Conservation (phyloP, 37 sponge, comb jelly and placozoan genomes). For the Geodia barretti region DNA sequence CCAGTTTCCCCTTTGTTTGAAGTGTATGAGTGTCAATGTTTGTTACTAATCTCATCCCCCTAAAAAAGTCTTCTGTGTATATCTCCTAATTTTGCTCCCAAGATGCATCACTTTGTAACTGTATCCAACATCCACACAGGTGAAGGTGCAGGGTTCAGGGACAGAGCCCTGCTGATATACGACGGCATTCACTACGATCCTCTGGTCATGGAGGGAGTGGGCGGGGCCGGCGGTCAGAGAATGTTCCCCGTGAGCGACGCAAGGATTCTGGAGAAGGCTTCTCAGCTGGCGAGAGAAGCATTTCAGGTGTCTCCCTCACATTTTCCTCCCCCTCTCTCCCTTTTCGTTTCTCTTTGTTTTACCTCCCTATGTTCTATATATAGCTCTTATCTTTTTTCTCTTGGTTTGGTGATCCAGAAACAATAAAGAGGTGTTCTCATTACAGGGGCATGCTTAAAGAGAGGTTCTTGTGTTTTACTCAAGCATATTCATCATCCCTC, state of each 20-base stretch:
- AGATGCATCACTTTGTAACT: too few species aligned
- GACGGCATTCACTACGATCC: slow-evolving; percentile 89
- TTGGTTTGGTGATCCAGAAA: too few species aligned
- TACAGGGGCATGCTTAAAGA: neutral
- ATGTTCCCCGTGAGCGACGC: slow-evolving; percentile 55
- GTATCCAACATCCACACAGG: slow-evolving; percentile 51
- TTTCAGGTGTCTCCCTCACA: slow-evolving; percentile 59
- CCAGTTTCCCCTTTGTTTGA: too few species aligned
- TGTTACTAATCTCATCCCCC: too few species aligned
- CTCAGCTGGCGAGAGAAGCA: slow-evolving; percentile 58
- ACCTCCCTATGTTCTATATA: too few species aligned
- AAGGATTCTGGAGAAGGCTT: slow-evolving; percentile 31
- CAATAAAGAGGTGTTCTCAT: neutral
- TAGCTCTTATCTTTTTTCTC: too few species aligned
- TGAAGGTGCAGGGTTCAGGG: slow-evolving; percentile 23
- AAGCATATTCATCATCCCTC: neutral
- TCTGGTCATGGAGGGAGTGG: slow-evolving; percentile 25
- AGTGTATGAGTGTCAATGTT: too few species aligned
- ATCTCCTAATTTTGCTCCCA: too few species aligned
- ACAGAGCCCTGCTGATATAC: slow-evolving; percentile 60
- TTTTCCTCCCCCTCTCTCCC: too few species aligned
- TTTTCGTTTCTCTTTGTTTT: too few species aligned
- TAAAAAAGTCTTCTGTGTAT: too few species aligned
- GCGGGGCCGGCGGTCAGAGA: slow-evolving; percentile 2
- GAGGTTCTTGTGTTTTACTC: neutral